These are phyloP conservation scores for Cuniculus paca DNA, from an alignment of 2,797 vertebrate species.

Conservation along the genomic window DNA sequence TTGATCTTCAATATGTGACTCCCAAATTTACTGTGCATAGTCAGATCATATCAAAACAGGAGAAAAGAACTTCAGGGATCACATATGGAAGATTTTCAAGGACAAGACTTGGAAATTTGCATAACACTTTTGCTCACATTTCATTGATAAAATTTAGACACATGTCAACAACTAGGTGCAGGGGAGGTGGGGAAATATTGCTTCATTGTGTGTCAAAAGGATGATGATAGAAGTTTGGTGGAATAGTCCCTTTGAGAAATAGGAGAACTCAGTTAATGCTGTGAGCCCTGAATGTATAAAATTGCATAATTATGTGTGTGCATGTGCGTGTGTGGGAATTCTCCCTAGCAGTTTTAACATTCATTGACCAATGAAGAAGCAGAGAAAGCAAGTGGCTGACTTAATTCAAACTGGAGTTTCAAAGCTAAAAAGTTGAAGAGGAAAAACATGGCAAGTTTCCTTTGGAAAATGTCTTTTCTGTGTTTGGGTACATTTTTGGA, in stretches of 20 bases:
- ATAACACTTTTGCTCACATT: conserved; percentile 5
- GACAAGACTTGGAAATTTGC: background rate
- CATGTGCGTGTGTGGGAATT: background rate
- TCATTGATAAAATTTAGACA: conserved; percentile 14
- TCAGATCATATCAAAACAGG: background rate
- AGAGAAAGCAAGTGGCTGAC: background rate
- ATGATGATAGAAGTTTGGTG: background rate
- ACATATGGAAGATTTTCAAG: background rate
- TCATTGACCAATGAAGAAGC: background rate
- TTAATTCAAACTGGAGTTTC: conserved; percentile 34
- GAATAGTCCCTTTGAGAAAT: background rate
- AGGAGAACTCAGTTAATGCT: background rate
- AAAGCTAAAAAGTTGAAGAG: conserved; percentile 46
- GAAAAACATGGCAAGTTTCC: background rate
- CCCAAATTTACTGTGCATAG: background rate
- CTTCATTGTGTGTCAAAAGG: background rate
- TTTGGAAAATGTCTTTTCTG: background rate
- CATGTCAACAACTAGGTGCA: background rate
- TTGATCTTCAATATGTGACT: background rate
- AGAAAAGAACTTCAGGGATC: background rate
- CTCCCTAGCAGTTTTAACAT: background rate
- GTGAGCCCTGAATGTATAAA: background rate
- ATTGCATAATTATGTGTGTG: background rate
- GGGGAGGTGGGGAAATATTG: background rate
- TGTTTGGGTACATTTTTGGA: background rate